phyloP scores from a whole-genome alignment of 2,113 vertebrate species.

The Gambusia holbrooki region DNA sequence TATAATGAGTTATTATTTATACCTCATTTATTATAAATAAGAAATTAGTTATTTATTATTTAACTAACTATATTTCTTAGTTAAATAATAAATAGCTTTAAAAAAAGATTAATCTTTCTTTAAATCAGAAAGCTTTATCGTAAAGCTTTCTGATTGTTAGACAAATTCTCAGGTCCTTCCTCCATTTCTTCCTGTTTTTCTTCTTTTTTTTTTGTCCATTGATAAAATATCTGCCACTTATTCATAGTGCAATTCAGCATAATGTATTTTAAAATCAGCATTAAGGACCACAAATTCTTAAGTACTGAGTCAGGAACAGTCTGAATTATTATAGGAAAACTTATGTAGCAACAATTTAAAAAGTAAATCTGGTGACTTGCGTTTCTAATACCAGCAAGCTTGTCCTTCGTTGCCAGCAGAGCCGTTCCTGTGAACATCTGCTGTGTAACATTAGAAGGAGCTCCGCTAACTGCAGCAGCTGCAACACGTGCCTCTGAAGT shows the following conservation, averaged over 20 bases:
- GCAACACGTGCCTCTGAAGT: slow-evolving; percentile 37
- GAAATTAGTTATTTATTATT: no score
- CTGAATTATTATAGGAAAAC: no score
- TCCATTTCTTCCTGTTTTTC: background rate
- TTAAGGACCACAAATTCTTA: background rate
- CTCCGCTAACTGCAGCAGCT: slow-evolving; percentile 40
- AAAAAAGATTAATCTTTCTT: background rate
- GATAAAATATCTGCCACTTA: background rate
- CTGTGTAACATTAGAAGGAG: slow-evolving; percentile 25
- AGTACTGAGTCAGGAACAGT: background rate
- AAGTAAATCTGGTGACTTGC: background rate
- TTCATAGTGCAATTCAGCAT: background rate
- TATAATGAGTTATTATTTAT: no score
- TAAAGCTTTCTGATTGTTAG: no score
- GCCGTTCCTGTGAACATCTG: background rate
- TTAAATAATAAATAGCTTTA: no score
- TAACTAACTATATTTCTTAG: no score
- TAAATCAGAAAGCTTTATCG: no score
- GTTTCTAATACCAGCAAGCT: slow-evolving; percentile 11
- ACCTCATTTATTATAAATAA: no score
- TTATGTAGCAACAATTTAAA: background rate
- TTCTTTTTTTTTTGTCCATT: no score
- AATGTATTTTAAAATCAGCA: background rate
- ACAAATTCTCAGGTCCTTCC: background rate
- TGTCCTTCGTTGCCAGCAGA: slow-evolving; percentile 5